Evolutionary conservation across 1,140 invertebrate genomes (phyloP).

Genomic region (Drosophila aff.): DNA sequence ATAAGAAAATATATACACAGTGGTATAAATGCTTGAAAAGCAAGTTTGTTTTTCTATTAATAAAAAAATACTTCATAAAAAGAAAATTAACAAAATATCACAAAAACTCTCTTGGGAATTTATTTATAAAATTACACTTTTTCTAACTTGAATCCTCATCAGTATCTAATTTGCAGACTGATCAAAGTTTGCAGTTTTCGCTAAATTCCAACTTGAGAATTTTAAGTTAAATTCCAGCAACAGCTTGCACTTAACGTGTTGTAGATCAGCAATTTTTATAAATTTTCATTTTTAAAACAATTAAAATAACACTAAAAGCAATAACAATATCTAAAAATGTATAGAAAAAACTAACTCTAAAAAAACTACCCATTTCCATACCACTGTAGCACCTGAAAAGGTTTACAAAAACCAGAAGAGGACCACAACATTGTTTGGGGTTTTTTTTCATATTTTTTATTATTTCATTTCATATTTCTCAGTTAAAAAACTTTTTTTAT

Average conservation of each 20-base stretch:
- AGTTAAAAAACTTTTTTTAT: constrained; percentile 45
- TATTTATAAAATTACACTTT: neutral
- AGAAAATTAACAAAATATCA: no score
- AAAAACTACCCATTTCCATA: neutral
- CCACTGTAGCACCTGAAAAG: constrained; percentile 10
- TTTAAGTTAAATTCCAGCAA: no score
- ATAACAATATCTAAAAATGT: neutral
- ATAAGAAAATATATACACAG: constrained; percentile 4
- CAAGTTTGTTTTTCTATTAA: no score
- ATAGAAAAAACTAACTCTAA: neutral
- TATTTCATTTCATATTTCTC: constrained; percentile 27
- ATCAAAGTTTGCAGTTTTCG: no score
- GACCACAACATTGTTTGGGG: constrained; percentile 26
- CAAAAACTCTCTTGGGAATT: neutral
- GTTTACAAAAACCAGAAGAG: constrained; percentile 8
- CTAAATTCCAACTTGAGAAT: no score
- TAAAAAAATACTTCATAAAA: no score
- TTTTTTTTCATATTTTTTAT: constrained; percentile 3
- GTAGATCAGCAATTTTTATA: no score
- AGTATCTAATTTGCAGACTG: no score
- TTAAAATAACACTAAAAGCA: no score
- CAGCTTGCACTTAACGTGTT: no score
- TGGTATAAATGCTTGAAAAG: neutral
- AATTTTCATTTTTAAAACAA: no score
- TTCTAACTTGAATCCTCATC: no score